Evolutionary conservation across 1,140 invertebrate species (phyloP).

Genomic region (Nylanderia fulva): DNA sequence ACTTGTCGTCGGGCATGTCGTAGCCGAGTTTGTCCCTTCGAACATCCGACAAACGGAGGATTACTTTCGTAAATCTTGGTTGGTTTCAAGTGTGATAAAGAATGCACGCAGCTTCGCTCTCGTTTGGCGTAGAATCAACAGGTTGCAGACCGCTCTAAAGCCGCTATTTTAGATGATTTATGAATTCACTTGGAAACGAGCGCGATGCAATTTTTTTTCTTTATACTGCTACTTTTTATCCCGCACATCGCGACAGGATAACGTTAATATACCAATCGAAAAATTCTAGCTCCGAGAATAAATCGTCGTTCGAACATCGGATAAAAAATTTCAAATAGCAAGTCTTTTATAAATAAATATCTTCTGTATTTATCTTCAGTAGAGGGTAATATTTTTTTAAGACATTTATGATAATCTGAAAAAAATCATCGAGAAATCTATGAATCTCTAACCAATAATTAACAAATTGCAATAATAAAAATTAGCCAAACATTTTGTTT

Average conservation of each 20-base stretch:
- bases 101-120: conserved; percentile 11
- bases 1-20: conserved; percentile 42
- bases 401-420: no score
- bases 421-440: no score
- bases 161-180: conserved; percentile 52
- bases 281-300: neutral
- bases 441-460: no score
- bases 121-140: conserved; percentile 49
- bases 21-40: neutral
- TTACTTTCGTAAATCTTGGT: neutral
- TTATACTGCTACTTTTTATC: neutral
- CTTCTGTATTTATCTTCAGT: no score
- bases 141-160: conserved; percentile 40
- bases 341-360: no score
- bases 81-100: conserved; percentile 1
- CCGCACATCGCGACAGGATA: neutral
- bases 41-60: neutral
- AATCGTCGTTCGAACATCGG: neutral
- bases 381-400: no score
- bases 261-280: neutral
- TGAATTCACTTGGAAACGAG: conserved; percentile 14
- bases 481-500: no score
- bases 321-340: no score
- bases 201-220: conserved; percentile 15
- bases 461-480: no score